These are phyloP conservation scores for Agapornis canus DNA, from an alignment of 2,797 vertebrate species.

Conservation along the genomic window DNA sequence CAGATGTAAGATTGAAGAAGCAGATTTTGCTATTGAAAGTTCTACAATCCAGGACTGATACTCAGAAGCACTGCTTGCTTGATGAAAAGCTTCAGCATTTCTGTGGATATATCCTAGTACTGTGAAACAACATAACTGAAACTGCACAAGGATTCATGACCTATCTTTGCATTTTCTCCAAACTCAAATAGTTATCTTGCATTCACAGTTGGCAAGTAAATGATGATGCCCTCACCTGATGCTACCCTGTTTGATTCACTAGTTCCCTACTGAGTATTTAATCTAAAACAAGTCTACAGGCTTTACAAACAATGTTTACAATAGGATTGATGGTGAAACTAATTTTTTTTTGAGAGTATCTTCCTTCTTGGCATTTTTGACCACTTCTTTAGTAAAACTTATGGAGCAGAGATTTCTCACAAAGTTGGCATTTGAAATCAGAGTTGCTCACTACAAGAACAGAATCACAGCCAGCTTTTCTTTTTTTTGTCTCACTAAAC, in stretches of 20 bases:
- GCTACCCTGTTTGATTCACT: not conserved
- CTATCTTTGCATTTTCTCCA: not conserved
- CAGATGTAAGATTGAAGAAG: not conserved
- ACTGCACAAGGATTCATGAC: not conserved
- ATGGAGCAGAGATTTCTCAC: not conserved
- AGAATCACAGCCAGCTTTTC: not conserved
- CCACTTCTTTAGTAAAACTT: not conserved
- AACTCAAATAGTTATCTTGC: not conserved
- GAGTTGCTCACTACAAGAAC: fast-evolving
- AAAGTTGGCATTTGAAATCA: not conserved
- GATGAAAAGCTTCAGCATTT: not conserved
- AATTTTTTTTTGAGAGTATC: not conserved
- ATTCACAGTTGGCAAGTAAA: not conserved
- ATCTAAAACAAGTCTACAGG: not conserved
- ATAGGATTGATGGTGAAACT: not conserved
- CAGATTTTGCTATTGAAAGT: not conserved
- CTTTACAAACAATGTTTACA: not conserved
- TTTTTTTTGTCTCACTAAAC: not conserved
- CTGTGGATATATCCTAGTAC: not conserved
- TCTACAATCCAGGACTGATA: not conserved
- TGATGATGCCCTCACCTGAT: no score
- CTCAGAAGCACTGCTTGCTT: not conserved
- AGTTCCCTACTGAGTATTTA: not conserved
- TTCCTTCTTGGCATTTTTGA: not conserved
- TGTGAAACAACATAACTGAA: not conserved